Evolutionary conservation across 1,140 invertebrate genomes (phyloP).

Genomic region (Cydia strobilella): DNA sequence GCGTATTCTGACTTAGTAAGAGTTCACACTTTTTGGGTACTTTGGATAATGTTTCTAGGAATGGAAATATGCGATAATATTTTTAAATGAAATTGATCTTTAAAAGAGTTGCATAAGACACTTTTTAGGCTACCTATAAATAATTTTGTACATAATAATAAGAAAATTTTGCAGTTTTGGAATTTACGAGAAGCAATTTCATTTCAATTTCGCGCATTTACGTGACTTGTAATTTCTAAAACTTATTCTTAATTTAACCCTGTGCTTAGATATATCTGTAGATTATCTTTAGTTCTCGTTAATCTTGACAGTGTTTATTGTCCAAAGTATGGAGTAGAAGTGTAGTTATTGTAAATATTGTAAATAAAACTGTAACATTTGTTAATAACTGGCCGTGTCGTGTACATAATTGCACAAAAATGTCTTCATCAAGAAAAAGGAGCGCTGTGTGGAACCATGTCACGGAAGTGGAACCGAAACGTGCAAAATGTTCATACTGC

Average conservation of each 20-base stretch:
- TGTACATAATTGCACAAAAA: background rate
- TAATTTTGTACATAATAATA: background rate
- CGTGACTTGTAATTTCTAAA: background rate
- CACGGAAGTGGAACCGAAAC: background rate
- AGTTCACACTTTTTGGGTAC: too few species aligned
- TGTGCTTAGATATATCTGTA: too few species aligned
- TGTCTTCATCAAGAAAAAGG: background rate
- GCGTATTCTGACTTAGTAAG: too few species aligned
- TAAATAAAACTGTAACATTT: background rate
- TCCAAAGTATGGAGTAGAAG: background rate
- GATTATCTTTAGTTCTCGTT: background rate
- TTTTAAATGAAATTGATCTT: constrained; percentile 21
- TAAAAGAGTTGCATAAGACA: background rate
- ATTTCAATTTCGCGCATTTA: background rate
- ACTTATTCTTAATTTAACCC: too few species aligned
- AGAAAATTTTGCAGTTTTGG: background rate
- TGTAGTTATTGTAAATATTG: background rate
- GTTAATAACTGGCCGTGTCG: background rate
- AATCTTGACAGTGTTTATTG: background rate
- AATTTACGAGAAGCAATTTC: background rate
- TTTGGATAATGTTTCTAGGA: background rate
- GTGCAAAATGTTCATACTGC: constrained; percentile 16
- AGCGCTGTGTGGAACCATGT: constrained; percentile 17
- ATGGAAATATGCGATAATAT: constrained; percentile 22
- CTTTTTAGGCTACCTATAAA: background rate